phyloP scores from a whole-genome alignment of 2,113 vertebrate genomes.

The Oryzias javanicus region DNA sequence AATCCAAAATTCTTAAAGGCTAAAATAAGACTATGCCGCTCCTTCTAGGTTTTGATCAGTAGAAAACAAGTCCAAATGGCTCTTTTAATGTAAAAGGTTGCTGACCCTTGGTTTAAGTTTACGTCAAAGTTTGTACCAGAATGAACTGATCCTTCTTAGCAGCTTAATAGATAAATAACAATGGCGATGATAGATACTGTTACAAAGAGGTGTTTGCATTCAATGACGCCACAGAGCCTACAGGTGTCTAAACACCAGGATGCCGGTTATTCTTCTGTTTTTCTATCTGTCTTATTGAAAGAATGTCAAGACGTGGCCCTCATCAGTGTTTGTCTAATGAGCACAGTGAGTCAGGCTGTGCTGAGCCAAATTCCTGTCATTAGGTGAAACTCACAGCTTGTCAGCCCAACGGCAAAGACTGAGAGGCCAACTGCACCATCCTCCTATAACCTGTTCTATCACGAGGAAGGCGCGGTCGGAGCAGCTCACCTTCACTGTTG shows the following conservation, averaged over 20 bases:
- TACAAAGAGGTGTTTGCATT: slow-evolving; percentile 22
- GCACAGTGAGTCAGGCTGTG: slow-evolving; percentile 53
- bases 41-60: too few relatives aligned
- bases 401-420: slow-evolving; percentile 48
- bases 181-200: not conserved
- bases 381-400: slow-evolving; percentile 26
- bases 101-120: too few relatives aligned
- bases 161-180: not conserved
- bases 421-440: slow-evolving; percentile 66
- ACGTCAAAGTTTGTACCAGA: not conserved
- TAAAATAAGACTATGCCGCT: too few relatives aligned
- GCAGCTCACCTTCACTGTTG: slow-evolving; percentile 37
- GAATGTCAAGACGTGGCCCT: slow-evolving; percentile 65
- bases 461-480: slow-evolving; percentile 48
- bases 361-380: slow-evolving; percentile 78
- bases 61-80: too few relatives aligned
- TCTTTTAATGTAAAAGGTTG: too few relatives aligned
- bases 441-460: slow-evolving; percentile 66
- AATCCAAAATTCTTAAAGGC: too few relatives aligned
- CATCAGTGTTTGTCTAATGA: slow-evolving; percentile 69
- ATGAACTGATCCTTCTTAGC: not conserved
- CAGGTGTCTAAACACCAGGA: slow-evolving; percentile 74
- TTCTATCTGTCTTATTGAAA: slow-evolving; percentile 36
- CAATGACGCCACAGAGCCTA: slow-evolving; percentile 17
- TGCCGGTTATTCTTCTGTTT: slow-evolving; percentile 22